Percentiles rank a stretch among this genome's conserved stretches.
These are phyloP conservation scores for Malacoraja senta DNA, from an alignment of 2,797 vertebrate species.

Conservation along the genomic window DNA sequence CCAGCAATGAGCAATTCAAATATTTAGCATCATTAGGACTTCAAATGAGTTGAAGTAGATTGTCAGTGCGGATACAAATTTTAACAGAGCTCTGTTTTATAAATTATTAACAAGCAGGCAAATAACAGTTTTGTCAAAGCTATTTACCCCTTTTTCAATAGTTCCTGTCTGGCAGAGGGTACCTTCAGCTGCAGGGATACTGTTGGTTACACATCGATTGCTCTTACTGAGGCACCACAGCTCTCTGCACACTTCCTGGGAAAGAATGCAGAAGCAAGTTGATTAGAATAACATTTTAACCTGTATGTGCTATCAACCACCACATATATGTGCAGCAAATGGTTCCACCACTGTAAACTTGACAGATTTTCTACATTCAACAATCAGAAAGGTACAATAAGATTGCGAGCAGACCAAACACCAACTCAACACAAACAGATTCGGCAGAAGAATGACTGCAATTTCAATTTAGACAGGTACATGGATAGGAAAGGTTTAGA, in stretches of 20 bases:
- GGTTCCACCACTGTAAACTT: background rate
- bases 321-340: too few relatives aligned
- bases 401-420: too few relatives aligned
- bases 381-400: background rate
- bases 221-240: conserved; percentile 99
- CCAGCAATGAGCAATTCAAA: background rate
- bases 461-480: too few relatives aligned
- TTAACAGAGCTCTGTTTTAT: background rate
- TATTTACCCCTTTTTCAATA: conserved; percentile 94
- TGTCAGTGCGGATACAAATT: background rate
- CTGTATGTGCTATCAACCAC: background rate
- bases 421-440: too few relatives aligned
- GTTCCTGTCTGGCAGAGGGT: conserved; percentile 90
- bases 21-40: background rate
- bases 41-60: background rate
- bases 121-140: background rate
- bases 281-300: conserved; percentile 70
- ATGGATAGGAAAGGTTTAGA: too few relatives aligned
- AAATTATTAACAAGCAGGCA: background rate
- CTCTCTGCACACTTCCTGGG: conserved; percentile 99
- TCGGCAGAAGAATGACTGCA: too few relatives aligned
- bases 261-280: conserved; percentile 96
- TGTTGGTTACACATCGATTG: conserved; percentile 96
- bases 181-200: conserved; percentile 94
- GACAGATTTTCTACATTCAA: background rate